Conservation (phyloP, 1,140 invertebrate genomes). For the Ceratosolen solmsi region DNA sequence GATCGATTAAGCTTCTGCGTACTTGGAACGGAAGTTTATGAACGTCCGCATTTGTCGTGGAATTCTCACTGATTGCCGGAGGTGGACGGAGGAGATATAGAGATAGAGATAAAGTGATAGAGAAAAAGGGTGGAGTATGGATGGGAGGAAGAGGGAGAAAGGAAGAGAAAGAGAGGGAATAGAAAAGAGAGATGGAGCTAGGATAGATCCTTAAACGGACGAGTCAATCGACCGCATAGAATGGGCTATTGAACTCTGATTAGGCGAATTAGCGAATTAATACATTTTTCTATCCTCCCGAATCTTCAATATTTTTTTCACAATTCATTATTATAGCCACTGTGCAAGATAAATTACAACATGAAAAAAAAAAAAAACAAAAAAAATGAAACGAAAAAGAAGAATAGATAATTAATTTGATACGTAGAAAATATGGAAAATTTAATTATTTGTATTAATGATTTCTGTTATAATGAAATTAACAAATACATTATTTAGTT, state of each 20-base stretch:
- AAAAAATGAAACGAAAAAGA: too few relatives aligned
- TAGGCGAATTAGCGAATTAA: slow-evolving; percentile 39
- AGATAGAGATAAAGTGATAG: neutral
- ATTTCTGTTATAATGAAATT: too few relatives aligned
- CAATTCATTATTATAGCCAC: too few relatives aligned
- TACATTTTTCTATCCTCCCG: neutral
- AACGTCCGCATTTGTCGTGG: slow-evolving; percentile 54
- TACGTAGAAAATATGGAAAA: too few relatives aligned
- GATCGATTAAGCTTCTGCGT: slow-evolving; percentile 63
- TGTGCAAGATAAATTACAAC: too few relatives aligned
- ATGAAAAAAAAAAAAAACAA: too few relatives aligned
- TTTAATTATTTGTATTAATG: too few relatives aligned
- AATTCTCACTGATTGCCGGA: slow-evolving; percentile 32
- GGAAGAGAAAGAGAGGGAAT: neutral
- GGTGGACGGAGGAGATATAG: neutral
- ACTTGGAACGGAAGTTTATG: slow-evolving; percentile 60
- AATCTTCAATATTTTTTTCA: slow-evolving; percentile 27
- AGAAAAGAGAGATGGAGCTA: neutral
- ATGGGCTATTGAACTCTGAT: slow-evolving; percentile 45
- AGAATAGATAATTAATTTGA: too few relatives aligned
- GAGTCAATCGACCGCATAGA: slow-evolving; percentile 33
- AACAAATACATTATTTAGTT: too few relatives aligned
- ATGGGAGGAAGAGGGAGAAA: neutral
- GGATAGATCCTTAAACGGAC: slow-evolving; percentile 22
- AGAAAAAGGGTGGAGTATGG: neutral